Percentiles rank a stretch among this genome's conserved stretches.
phyloP scores from a whole-genome alignment of 2,113 vertebrate species.

The Stegastes partitus region DNA sequence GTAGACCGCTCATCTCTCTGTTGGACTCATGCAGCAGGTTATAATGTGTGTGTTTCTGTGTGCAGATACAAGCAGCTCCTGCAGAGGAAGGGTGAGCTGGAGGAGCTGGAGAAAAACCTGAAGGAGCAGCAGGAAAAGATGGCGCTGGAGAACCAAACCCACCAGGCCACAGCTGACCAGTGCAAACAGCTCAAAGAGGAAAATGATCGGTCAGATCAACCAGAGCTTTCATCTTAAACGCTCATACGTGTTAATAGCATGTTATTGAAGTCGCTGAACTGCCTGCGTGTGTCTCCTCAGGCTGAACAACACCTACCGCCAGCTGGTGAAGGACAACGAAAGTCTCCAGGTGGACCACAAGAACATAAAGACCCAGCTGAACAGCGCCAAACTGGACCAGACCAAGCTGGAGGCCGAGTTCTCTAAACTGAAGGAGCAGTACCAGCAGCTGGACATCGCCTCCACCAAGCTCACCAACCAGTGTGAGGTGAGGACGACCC shows the following conservation, averaged over 20 bases:
- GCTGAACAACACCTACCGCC: conserved; percentile 88
- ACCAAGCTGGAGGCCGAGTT: conserved; percentile 96
- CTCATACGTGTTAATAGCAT: not conserved
- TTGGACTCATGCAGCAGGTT: not conserved
- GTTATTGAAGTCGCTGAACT: not conserved
- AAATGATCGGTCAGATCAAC: conserved; percentile 88
- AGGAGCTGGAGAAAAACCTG: conserved; percentile 92
- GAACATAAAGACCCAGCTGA: conserved; percentile 92
- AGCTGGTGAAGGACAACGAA: conserved; percentile 94
- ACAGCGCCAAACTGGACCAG: conserved; percentile 94
- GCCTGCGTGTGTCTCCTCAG: conserved; percentile 60
- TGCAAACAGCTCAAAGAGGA: conserved; percentile 92
- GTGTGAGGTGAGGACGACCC: conserved; percentile 88
- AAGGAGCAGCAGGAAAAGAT: conserved; percentile 95
- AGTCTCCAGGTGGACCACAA: conserved; percentile 95
- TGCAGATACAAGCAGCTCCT: conserved; percentile 94
- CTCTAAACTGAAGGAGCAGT: conserved; percentile 95
- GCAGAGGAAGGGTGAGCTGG: conserved; percentile 94
- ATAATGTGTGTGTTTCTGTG: not conserved
- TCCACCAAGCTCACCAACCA: conserved; percentile 97
- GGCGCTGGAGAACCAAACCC: conserved; percentile 90
- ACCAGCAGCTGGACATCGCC: conserved; percentile 97
- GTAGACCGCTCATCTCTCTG: no score
- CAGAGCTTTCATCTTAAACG: not conserved
- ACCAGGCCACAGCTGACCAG: conserved; percentile 89